phyloP scores from a whole-genome alignment of 2,888 invertebrate species.

The Dynastes tityus region DNA sequence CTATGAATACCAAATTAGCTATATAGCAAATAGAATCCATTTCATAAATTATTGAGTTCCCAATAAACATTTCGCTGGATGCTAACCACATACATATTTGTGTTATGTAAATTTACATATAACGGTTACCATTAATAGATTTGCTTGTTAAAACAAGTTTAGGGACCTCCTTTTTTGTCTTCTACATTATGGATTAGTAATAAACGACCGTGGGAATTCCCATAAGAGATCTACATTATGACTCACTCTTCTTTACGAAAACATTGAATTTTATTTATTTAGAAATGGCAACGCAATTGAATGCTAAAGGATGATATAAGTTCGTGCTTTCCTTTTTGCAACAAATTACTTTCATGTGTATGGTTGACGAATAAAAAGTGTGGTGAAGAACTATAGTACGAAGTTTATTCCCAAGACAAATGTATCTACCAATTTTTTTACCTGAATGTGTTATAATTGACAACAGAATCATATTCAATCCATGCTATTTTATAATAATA shows the following conservation, averaged over 20 bases:
- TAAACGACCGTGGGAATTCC: constrained; percentile 1
- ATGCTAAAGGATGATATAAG: background rate
- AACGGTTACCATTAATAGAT: constrained; percentile 3
- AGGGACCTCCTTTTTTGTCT: background rate
- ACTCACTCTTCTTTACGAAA: background rate
- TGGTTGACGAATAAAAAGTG: too few species aligned
- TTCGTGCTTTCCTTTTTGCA: too few species aligned
- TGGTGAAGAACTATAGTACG: too few species aligned
- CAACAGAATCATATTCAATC: too few species aligned
- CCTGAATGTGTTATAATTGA: too few species aligned
- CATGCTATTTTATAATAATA: too few species aligned
- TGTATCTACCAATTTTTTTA: too few species aligned
- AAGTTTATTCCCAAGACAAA: too few species aligned
- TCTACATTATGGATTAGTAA: background rate
- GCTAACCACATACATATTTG: background rate
- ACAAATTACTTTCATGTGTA: too few species aligned
- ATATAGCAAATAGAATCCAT: background rate
- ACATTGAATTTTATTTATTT: background rate
- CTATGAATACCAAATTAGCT: background rate
- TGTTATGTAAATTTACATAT: constrained; percentile 4
- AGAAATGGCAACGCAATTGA: background rate
- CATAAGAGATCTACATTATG: background rate
- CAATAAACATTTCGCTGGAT: background rate
- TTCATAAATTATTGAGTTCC: background rate
- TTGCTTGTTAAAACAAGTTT: constrained; percentile 14